These are phyloP conservation scores for Marmota flaviventris DNA, from an alignment of 2,113 vertebrate genomes.

Conservation along the genomic window DNA sequence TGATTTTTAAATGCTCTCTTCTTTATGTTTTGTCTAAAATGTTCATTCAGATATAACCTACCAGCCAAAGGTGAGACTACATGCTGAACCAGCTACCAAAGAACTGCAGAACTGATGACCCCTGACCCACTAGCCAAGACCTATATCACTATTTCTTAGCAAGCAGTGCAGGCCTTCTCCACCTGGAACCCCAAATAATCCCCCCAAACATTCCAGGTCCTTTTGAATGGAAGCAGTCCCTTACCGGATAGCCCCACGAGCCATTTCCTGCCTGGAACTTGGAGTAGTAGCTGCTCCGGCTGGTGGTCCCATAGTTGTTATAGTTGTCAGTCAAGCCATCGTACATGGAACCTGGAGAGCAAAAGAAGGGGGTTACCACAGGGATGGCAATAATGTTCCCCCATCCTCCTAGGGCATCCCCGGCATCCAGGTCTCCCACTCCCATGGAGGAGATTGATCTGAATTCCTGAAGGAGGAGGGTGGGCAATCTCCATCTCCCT, in stretches of 20 bases:
- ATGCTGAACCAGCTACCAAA: not conserved
- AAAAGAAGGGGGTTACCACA: constrained; percentile 65
- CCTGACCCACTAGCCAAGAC: too few species aligned
- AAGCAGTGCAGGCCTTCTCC: not conserved
- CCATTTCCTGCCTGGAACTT: constrained; percentile 88
- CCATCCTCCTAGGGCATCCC: not conserved
- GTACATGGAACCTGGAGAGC: constrained; percentile 87
- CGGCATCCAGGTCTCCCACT: accelerated
- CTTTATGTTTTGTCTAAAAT: not conserved
- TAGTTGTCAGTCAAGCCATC: constrained; percentile 88
- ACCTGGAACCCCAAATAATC: accelerated
- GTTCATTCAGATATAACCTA: not conserved
- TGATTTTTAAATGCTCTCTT: not conserved
- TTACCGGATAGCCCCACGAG: constrained; percentile 90
- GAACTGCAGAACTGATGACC: not conserved
- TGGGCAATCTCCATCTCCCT: not conserved
- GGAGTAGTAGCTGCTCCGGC: constrained; percentile 87
- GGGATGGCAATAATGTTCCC: not conserved
- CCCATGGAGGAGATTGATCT: not conserved
- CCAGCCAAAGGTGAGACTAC: not conserved
- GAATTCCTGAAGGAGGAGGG: not conserved
- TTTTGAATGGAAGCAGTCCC: not conserved
- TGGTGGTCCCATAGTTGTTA: constrained; percentile 85
- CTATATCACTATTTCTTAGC: not conserved
- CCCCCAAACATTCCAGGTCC: not conserved